A percentile compares a stretch with the other conserved stretches of the same genome.
Conservation (phyloP, 2,888 invertebrate genomes). For the Campoplex capitator region DNA sequence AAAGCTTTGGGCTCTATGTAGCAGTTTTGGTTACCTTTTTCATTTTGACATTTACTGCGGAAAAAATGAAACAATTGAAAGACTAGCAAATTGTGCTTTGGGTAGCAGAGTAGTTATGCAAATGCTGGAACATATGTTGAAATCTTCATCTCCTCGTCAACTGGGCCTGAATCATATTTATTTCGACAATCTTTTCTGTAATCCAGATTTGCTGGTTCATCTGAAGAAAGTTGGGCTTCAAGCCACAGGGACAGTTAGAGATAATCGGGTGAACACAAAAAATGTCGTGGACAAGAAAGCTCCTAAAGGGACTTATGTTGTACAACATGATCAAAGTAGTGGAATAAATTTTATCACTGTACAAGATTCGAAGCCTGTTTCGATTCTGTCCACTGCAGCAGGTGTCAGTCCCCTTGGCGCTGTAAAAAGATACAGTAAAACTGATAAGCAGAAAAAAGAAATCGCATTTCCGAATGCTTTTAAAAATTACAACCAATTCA, state of each 20-base stretch:
- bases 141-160: constrained; percentile 47
- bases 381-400: constrained; percentile 68
- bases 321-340: constrained; percentile 68
- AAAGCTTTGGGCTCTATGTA: constrained; percentile 50
- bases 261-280: constrained; percentile 62
- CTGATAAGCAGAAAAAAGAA: constrained; percentile 56
- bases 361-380: constrained; percentile 70
- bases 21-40: constrained; percentile 32
- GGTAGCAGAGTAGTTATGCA: constrained; percentile 41
- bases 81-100: constrained; percentile 44
- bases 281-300: constrained; percentile 66
- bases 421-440: constrained; percentile 57
- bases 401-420: constrained; percentile 67
- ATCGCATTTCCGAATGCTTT: constrained; percentile 64
- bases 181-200: constrained; percentile 68
- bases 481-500: constrained; percentile 64
- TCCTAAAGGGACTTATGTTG: constrained; percentile 59
- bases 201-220: constrained; percentile 64
- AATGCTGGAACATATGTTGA: constrained; percentile 41
- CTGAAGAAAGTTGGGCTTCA: constrained; percentile 65
- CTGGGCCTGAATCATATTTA: constrained; percentile 63
- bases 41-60: constrained; percentile 45
- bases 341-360: constrained; percentile 68
- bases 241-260: constrained; percentile 66
- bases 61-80: constrained; percentile 29